These are phyloP conservation scores for Panthera leo DNA, from an alignment of 2,113 vertebrate species.

Conservation along the genomic window DNA sequence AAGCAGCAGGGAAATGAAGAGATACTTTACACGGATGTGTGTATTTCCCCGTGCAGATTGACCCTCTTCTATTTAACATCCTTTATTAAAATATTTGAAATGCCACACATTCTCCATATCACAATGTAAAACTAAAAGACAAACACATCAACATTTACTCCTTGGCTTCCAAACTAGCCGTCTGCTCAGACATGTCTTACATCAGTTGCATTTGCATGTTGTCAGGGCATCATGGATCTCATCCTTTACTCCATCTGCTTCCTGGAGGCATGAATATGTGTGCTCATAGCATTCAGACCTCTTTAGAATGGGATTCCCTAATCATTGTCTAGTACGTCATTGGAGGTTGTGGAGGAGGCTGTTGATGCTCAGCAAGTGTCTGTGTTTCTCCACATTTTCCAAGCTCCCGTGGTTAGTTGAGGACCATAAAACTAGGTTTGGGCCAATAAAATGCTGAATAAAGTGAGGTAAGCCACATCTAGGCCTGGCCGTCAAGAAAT, in stretches of 20 bases:
- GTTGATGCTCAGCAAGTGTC: not conserved
- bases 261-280: not conserved
- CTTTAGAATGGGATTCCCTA: not conserved
- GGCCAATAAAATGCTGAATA: not conserved
- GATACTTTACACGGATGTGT: not conserved
- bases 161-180: not conserved
- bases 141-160: slow-evolving; percentile 35
- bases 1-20: not conserved
- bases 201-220: not conserved
- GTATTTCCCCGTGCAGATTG: not conserved
- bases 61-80: slow-evolving; percentile 1
- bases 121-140: slow-evolving; percentile 29
- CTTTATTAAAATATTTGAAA: slow-evolving; percentile 35
- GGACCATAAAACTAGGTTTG: not conserved
- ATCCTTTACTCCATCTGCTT: not conserved
- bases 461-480: not conserved
- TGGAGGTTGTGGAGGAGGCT: not conserved
- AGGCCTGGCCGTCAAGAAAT: not conserved
- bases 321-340: not conserved
- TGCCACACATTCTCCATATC: not conserved
- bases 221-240: not conserved
- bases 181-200: not conserved
- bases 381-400: not conserved
- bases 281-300: not conserved
- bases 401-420: not conserved